Evolutionary conservation across 2,113 vertebrate species (phyloP).

Genomic region (Hydrochoerus hydrochaeris): DNA sequence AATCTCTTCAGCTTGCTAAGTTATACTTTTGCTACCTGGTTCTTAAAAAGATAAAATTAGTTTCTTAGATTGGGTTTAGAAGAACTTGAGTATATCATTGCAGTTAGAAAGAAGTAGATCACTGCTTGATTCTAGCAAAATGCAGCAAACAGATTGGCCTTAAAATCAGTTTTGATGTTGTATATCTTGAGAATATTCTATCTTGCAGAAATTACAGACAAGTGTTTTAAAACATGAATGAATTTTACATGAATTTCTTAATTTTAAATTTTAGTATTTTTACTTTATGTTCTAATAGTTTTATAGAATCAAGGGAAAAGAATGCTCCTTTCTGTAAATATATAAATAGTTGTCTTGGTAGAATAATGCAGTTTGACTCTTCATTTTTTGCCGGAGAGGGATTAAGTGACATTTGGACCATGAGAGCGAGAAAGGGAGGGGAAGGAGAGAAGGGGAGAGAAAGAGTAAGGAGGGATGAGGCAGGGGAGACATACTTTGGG

Average conservation of each 20-base stretch:
- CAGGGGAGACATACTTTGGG: background rate
- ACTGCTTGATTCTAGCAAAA: conserved; percentile 16
- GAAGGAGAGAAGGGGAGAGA: background rate
- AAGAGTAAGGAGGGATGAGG: background rate
- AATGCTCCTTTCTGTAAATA: background rate
- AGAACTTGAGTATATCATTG: conserved; percentile 40
- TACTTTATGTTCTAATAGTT: conserved; percentile 9
- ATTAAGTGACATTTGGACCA: background rate
- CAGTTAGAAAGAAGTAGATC: background rate
- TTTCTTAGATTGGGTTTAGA: conserved; percentile 1
- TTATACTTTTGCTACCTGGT: background rate
- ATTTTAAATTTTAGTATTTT: conserved; percentile 18
- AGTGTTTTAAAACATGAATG: conserved; percentile 21
- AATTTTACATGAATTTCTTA: conserved; percentile 12
- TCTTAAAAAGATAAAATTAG: conserved; percentile 33
- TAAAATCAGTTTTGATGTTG: conserved; percentile 14
- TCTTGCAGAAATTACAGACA: background rate
- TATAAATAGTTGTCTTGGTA: background rate
- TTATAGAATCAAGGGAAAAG: conserved; percentile 36
- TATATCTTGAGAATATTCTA: background rate
- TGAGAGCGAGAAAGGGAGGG: background rate
- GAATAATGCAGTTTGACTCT: background rate
- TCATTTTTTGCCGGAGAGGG: background rate
- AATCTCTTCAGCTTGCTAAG: background rate
- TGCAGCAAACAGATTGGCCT: background rate